Evolutionary conservation across 1,140 invertebrate species (phyloP).

Genomic region (Centruroides sculpturatus): DNA sequence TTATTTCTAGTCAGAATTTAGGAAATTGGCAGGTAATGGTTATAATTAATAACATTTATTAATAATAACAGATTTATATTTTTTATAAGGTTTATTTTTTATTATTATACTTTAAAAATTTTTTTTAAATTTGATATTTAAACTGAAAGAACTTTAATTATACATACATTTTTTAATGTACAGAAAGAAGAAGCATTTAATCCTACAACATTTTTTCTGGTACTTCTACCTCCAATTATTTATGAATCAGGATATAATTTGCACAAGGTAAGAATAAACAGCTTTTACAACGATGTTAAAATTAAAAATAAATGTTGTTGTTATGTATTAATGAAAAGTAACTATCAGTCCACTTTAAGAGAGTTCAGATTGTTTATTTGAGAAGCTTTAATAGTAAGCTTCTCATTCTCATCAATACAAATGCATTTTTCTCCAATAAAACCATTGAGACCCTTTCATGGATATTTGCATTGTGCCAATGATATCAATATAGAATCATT

Average conservation of each 20-base stretch:
- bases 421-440: no score
- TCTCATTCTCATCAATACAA: no score
- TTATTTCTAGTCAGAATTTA: slow-evolving; percentile 70
- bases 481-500: no score
- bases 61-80: background rate
- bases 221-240: slow-evolving; percentile 94
- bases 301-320: no score
- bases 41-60: no score
- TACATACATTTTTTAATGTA: slow-evolving; percentile 7
- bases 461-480: no score
- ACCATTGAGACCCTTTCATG: no score
- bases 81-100: slow-evolving; percentile 1
- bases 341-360: no score
- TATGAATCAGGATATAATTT: slow-evolving; percentile 98
- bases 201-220: slow-evolving; percentile 91
- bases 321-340: no score
- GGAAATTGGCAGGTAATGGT: slow-evolving; percentile 61
- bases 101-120: slow-evolving; percentile 1
- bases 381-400: no score
- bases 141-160: background rate
- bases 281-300: no score
- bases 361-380: no score
- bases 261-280: slow-evolving; percentile 53
- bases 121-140: background rate
- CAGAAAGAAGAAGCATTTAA: slow-evolving; percentile 90